Base-by-base conservation (phyloP, 2,113 vertebrate species). In the Seriola quinqueradiata region DNA sequence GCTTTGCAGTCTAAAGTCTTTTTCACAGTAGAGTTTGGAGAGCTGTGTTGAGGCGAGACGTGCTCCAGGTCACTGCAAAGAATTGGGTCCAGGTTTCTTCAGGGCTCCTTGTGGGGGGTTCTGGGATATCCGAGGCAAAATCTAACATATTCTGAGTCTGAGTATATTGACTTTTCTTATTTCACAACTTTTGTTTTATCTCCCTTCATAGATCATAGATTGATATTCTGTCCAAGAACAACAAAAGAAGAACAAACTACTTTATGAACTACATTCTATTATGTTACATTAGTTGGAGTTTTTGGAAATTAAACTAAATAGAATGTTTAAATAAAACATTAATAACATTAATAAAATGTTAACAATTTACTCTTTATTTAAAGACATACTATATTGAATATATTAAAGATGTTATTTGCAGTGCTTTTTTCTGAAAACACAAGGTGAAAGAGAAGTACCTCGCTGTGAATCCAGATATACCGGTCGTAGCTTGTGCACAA, bases 11-110 rank as follows among this genome's bases (percentile, higher is more conserved):
- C 68, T 72, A 60, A 60, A 79, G 50, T 74, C 23, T 75, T 73
- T 82, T 65, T 48, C 63, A 75, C 60, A 17, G 63, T 5, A 21
- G 34, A 64, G 65, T 83, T 70, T 70, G 8, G 44, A 83, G 74
- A 84, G 67, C 77, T 84, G 65, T 87, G 77, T 71, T 32, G 64
- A 85, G 82, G 75, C 34, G 1, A 81, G 75, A 68, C 32, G 44
- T 64, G 55, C 59, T 67, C 54, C 54, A 44, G 79, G 72, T 86
- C 59, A 42, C 59, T 40, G 61, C 4, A 78, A 48, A 68, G 28
- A 76, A 79, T 12, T 50, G 61, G 40, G 40, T 50, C 58, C 81
- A 74, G 46, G 25, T 70, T 84, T 79, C 42, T 28, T 17, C 1
- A 36, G 12, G 38, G 76, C 58, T 65, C 21, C 75, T 68, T 60